phyloP scores from a whole-genome alignment of 2,888 invertebrate genomes.

The Callosobruchus maculatus region DNA sequence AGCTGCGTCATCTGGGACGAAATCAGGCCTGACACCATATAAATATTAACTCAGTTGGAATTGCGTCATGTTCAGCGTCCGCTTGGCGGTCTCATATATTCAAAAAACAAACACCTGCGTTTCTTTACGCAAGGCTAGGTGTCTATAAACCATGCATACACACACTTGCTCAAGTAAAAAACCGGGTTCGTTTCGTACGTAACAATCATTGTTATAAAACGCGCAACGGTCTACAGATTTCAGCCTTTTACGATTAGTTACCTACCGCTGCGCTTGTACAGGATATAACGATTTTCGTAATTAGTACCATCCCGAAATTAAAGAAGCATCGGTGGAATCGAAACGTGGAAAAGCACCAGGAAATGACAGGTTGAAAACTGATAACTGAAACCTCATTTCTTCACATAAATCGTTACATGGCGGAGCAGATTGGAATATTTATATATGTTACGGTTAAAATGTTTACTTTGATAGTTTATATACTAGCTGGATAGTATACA shows the following conservation, averaged over 20 bases:
- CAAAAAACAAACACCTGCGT: not conserved
- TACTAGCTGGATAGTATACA: too few species aligned
- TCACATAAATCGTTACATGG: too few species aligned
- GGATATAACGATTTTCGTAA: not conserved
- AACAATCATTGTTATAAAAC: not conserved
- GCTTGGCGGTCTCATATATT: not conserved
- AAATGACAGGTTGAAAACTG: too few species aligned
- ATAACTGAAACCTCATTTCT: too few species aligned
- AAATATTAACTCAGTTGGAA: not conserved
- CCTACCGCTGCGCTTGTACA: not conserved
- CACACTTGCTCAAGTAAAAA: not conserved
- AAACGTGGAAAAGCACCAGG: not conserved
- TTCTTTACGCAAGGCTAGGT: not conserved
- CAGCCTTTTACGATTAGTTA: not conserved
- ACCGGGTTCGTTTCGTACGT: not conserved
- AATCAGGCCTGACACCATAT: not conserved
- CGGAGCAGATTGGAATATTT: too few species aligned
- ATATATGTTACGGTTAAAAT: too few species aligned
- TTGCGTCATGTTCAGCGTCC: not conserved
- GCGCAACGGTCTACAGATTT: not conserved
- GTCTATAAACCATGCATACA: not conserved
- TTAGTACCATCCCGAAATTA: not conserved
- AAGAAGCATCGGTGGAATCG: not conserved
- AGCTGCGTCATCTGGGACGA: not conserved
- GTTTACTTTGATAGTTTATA: too few species aligned